phyloP scores from a whole-genome alignment of 2,888 invertebrate species.

The Dryomyza anilis region DNA sequence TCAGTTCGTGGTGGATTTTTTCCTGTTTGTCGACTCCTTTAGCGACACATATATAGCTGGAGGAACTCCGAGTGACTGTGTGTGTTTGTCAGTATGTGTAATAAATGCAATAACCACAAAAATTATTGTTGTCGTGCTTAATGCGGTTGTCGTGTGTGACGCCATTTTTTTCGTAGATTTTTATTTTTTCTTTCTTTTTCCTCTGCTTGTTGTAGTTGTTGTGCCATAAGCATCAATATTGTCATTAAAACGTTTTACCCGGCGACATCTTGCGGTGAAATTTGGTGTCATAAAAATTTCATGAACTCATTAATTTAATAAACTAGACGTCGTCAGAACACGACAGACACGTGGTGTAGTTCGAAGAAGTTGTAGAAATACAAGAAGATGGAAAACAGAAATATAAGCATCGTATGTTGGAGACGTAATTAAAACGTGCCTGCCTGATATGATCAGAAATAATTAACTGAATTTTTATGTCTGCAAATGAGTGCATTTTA shows the following conservation, averaged over 20 bases:
- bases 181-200: slow-evolving; percentile 7
- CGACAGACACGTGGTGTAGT: background rate
- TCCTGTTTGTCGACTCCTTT: background rate
- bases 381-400: background rate
- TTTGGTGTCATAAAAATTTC: slow-evolving; percentile 16
- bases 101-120: slow-evolving; percentile 42
- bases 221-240: slow-evolving; percentile 12
- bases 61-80: background rate
- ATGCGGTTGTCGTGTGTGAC: background rate
- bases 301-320: slow-evolving; percentile 23
- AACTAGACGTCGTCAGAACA: slow-evolving; percentile 2
- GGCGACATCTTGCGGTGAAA: slow-evolving; percentile 25
- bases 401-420: background rate
- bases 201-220: slow-evolving; percentile 15
- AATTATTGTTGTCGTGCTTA: slow-evolving; percentile 28
- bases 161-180: slow-evolving; percentile 31
- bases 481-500: no score
- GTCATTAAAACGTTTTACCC: background rate
- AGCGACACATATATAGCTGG: background rate
- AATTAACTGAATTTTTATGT: no score
- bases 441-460: no score
- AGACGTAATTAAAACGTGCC: no score
- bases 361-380: background rate
- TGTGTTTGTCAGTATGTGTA: slow-evolving; percentile 35
- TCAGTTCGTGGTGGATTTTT: background rate